Base-by-base conservation (phyloP, 1,140 invertebrate species). In the Himalopsyche phryganea region DNA sequence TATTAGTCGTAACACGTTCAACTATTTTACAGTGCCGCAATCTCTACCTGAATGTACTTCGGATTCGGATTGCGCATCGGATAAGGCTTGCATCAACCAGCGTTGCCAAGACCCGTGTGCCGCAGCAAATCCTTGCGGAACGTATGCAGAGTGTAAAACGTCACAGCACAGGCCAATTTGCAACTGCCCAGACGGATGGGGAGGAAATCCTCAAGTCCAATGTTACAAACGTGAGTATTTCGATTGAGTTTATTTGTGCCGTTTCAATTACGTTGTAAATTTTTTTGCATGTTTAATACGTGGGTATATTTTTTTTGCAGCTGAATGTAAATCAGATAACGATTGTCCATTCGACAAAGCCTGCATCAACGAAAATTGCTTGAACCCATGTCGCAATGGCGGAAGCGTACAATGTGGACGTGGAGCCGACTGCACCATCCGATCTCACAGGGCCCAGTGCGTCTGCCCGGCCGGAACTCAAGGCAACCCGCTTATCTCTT, bases 321-420 rank as follows among this genome's bases (percentile, higher is more conserved):
- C 90, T 17, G 90, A 92, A 76, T 96, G 93, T 75, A 86, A 83
- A 63, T 72, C 78, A 3, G 88, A 95, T 68, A 76, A 82, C 11
- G 88, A 95, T 44, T 96, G 93, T 80, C 89, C 91, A 0, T 89
- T 87, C 66, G 90, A 94, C 66, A 91, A 91, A 68, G 83, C 84
- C 17, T 94, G 92, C 64, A 79, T 86, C 19, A 87, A 86, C 58
- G 80, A 84, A 58, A 89, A 89, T 61, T 94, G 92, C 65, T 72
- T 89, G 6, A 86, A 89, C 69, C 91, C 91, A 1, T 95, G 92
- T 66, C 65, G 79, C 0, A 73, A 80, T 13, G 77, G 80, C 4
- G 80, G 80, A 18, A 76, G 76, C 11, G 68, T 79, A 5, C 75
- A 80, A 0, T 96, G 92, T 69, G 91, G 91, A 9, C 83, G 84